phyloP scores from a whole-genome alignment of 2,113 vertebrate genomes.

The Rhegmatorhina hoffmannsi region DNA sequence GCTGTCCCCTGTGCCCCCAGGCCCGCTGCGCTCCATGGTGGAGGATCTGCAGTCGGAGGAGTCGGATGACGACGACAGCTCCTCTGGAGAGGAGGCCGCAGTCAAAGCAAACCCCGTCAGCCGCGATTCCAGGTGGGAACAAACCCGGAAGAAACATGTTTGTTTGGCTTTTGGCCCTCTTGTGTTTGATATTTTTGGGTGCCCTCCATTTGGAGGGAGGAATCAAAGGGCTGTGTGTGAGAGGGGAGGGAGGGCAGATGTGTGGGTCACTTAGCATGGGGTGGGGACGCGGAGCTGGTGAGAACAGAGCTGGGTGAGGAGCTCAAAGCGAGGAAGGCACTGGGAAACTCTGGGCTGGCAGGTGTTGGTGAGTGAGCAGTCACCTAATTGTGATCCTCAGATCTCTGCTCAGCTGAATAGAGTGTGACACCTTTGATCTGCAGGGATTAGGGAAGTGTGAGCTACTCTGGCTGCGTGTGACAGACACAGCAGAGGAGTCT shows the following conservation, averaged over 20 bases:
- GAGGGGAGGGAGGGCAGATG: not conserved
- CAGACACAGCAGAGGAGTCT: not conserved
- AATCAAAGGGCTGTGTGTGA: not conserved
- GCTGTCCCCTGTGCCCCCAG: constrained; percentile 44
- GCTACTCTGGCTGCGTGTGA: not conserved
- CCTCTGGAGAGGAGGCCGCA: constrained; percentile 88
- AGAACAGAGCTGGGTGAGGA: not conserved
- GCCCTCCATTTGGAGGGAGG: not conserved
- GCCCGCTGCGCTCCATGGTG: constrained; percentile 94
- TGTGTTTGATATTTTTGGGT: not conserved
- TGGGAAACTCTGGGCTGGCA: not conserved
- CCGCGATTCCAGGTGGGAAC: constrained; percentile 88
- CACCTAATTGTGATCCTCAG: not conserved
- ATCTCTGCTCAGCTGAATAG: not conserved
- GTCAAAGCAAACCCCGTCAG: constrained; percentile 87
- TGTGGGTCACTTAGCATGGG: not conserved
- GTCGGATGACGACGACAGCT: constrained; percentile 94
- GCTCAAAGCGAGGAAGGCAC: not conserved
- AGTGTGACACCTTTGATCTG: not conserved
- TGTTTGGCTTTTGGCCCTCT: not conserved
- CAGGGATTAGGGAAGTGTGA: not conserved
- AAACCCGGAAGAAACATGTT: not conserved
- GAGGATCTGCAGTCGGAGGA: constrained; percentile 95
- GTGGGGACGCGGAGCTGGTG: not conserved
- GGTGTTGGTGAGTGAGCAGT: not conserved